Conservation (phyloP, 2,888 invertebrate species). For the Phyllotreta cruciferae region DNA sequence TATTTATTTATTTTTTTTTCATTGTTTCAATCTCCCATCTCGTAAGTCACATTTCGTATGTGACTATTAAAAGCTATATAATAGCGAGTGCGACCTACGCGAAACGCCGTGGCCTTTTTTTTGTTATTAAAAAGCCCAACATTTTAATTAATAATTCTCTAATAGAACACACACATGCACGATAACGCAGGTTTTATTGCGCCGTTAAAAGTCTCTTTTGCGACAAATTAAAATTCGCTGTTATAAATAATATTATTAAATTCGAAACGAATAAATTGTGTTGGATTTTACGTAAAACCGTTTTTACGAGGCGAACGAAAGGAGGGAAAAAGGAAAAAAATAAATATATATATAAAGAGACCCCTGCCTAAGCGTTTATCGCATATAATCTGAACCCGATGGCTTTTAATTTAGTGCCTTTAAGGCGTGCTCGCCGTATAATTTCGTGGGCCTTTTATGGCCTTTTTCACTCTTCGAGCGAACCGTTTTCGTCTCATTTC, state of each 20-base stretch:
- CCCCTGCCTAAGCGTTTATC: constrained; percentile 40
- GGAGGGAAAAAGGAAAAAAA: constrained; percentile 14
- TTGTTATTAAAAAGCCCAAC: constrained; percentile 13
- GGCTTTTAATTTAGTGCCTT: constrained; percentile 49
- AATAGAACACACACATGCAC: constrained; percentile 4
- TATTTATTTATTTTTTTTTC: constrained; percentile 11
- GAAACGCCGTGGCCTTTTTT: background rate
- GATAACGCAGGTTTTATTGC: background rate
- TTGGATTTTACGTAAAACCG: constrained; percentile 16
- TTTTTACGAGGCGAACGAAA: background rate
- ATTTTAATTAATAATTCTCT: constrained; percentile 9
- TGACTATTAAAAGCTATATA: constrained; percentile 6
- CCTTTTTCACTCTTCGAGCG: constrained; percentile 21
- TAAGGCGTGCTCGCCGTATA: constrained; percentile 48
- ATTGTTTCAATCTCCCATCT: background rate
- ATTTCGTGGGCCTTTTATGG: constrained; percentile 47
- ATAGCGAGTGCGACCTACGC: constrained; percentile 10
- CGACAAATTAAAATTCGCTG: background rate
- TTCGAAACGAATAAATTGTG: background rate
- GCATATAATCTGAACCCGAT: constrained; percentile 47
- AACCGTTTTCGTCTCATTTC: no score
- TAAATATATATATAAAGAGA: constrained; percentile 8
- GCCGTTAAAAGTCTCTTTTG: background rate
- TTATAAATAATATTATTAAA: background rate
- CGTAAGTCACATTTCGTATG: background rate